Base-by-base conservation (phyloP, 1,140 invertebrate genomes). In the Phymastichus coffea region DNA sequence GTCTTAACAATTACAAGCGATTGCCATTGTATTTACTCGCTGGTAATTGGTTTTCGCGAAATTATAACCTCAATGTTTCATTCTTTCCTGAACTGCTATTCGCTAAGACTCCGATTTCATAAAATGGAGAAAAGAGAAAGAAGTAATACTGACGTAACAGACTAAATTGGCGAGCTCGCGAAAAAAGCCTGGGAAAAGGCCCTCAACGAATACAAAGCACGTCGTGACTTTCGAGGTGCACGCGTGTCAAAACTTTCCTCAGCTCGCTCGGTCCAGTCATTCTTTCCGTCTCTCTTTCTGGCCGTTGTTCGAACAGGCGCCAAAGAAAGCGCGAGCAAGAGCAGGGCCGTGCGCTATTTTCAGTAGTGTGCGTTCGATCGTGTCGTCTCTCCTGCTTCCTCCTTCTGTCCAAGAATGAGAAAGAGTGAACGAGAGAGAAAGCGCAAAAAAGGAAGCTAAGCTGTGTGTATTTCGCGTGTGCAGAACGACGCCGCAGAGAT, bases 261-360 rank as follows among this genome's bases (percentile, higher is more conserved):
- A n/a, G n/a, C n/a, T n/a, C n/a, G n/a, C n/a, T n/a, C 51, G 37
- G 22, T 14, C 47, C 17, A 23, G 26, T 22, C 19, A 20, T 15
- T 51, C 25, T 30, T 4, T 51, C 25, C 15, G 37, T 33, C 28
- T 33, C 28, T 33, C 28, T 33, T 12, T 33, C 28, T 33, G 6
- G 28, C 28, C 28, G 28, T n/a, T n/a, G n/a, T n/a, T n/a, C n/a
- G n/a, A n/a, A n/a, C n/a, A n/a, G n/a, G n/a, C n/a, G n/a, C n/a
- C n/a, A 8, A 17, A 35, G 53, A 12, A 17, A 23, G 28, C 28
- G 10, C 15, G 20, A 6, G n/a, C 28, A 12, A 33, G 26, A 35
- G 53, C 41, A 43, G 26, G 38, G 51, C 25, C 38, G 26, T 23
- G 54, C 44, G 54, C 41, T 55, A 55, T 55, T 55, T 55, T 55